Percentiles rank a stretch among this genome's conserved stretches.
Evolutionary conservation across 2,113 vertebrate species (phyloP).

Genomic region (Leptosomus discolor): DNA sequence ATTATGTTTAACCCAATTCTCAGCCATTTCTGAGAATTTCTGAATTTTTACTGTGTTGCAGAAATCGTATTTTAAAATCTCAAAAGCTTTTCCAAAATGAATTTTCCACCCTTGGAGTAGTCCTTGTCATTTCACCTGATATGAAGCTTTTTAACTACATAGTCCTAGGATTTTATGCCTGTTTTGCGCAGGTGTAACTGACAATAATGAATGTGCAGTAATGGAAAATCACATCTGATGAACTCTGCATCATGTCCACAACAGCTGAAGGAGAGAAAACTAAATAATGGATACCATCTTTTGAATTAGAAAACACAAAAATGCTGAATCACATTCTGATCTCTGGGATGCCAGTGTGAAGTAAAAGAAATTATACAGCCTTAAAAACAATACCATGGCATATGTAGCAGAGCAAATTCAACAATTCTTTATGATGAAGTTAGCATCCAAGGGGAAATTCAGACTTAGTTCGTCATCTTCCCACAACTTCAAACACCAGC

Average conservation of each 20-base stretch:
- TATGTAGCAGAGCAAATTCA: background rate
- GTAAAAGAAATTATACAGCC: background rate
- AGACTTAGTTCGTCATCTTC: background rate
- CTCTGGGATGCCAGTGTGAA: background rate
- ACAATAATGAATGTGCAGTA: background rate
- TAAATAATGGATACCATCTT: background rate
- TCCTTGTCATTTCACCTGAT: background rate
- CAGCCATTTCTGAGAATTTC: background rate
- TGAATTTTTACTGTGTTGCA: background rate
- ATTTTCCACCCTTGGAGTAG: background rate
- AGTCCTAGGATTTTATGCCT: background rate
- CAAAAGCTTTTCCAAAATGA: background rate
- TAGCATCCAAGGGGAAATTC: background rate
- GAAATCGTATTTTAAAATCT: background rate
- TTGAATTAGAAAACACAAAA: background rate
- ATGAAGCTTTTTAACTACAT: background rate
- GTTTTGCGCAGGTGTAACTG: background rate
- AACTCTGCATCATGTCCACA: background rate
- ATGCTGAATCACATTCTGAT: background rate
- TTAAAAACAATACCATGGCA: background rate
- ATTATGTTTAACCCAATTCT: background rate
- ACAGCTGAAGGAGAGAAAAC: background rate
- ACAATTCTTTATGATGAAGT: background rate
- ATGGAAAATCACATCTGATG: background rate
- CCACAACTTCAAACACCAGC: background rate